Evolutionary conservation across 2,888 invertebrate species (phyloP).

Genomic region (Pelosia muscerda): DNA sequence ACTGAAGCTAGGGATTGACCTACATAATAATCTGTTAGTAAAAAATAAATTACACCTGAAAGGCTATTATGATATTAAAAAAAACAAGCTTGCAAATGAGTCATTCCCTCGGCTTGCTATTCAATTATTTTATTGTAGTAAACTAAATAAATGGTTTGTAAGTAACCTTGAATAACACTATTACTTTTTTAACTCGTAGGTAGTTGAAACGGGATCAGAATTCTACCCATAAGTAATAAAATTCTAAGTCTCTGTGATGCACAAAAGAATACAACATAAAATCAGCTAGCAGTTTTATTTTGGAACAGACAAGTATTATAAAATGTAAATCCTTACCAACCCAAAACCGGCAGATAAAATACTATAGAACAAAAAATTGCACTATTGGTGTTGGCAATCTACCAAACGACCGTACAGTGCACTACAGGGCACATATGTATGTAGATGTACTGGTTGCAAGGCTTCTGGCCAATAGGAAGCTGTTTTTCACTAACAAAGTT

Average conservation of each 20-base stretch:
- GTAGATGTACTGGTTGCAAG: slow-evolving; percentile 7
- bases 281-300: background rate
- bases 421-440: slow-evolving; percentile 11
- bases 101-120: no score
- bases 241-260: background rate
- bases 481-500: slow-evolving; percentile 1
- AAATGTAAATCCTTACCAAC: background rate
- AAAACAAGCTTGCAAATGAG: no score
- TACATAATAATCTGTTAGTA: no score
- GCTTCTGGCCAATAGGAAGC: slow-evolving; percentile 1
- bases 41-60: no score
- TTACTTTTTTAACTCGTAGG: no score
- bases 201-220: no score
- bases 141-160: no score
- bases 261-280: background rate
- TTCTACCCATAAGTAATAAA: no score
- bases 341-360: slow-evolving; percentile 3
- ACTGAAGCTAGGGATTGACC: no score
- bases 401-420: slow-evolving; percentile 14
- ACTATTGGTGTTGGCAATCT: slow-evolving; percentile 11
- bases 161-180: no score
- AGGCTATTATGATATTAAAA: no score
- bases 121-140: no score
- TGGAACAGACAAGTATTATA: background rate
- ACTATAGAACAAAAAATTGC: slow-evolving; percentile 12